phyloP scores from a whole-genome alignment of 2,797 vertebrate species.

The Halcyon leucocephala region DNA sequence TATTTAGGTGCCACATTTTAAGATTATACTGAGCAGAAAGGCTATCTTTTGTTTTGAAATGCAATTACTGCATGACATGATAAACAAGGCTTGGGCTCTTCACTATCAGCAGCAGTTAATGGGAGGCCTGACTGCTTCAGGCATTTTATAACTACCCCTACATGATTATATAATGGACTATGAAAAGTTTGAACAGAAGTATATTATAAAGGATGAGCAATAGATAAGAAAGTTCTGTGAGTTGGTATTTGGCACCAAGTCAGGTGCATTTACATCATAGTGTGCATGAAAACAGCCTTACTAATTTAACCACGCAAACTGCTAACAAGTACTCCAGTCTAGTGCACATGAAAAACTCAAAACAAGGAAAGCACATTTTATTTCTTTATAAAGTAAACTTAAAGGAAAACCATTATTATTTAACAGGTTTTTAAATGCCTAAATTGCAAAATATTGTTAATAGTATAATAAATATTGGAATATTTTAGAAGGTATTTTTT shows the following conservation, averaged over 20 bases:
- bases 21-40: neutral
- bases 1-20: neutral
- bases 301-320: neutral
- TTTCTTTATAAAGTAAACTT: neutral
- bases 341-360: neutral
- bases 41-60: constrained; percentile 1
- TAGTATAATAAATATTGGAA: neutral
- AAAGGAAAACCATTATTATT: neutral
- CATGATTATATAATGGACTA: neutral
- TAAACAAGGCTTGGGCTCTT: neutral
- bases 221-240: neutral
- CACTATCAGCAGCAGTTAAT: constrained; percentile 14
- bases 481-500: neutral
- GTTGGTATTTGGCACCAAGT: neutral
- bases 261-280: neutral
- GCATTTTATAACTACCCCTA: neutral
- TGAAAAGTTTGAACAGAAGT: neutral
- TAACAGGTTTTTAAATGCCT: neutral
- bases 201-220: neutral
- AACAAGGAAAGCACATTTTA: neutral
- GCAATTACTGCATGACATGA: neutral
- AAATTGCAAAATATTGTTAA: neutral
- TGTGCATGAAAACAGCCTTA: neutral
- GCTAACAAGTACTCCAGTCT: neutral
- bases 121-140: constrained; percentile 16